Conservation (phyloP, 1,140 invertebrate species). For the Penaeus japonicus region DNA sequence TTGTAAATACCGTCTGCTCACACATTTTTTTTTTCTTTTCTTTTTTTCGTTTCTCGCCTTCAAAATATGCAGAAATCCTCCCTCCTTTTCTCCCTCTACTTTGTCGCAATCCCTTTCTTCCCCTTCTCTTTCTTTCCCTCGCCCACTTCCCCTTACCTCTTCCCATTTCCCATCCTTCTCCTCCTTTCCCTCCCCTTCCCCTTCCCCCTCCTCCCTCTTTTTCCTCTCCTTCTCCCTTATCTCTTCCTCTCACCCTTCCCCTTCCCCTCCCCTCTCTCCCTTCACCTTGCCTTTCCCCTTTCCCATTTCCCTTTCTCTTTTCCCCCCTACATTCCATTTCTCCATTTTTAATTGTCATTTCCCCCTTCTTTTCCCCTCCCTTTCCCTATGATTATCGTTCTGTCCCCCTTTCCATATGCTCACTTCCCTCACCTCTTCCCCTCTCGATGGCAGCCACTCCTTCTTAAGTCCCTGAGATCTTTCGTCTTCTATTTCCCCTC, state of each 20-base stretch:
- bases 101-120: not conserved
- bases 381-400: no score
- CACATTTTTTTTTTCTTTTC: not conserved
- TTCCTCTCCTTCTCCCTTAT: not conserved
- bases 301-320: not conserved
- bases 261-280: not conserved
- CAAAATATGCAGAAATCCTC: not conserved
- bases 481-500: not conserved
- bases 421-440: no score
- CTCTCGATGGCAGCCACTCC: no score
- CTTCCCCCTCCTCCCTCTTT: not conserved
- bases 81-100: not conserved
- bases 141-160: not conserved
- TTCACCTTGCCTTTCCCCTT: no score
- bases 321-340: not conserved
- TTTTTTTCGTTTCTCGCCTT: not conserved
- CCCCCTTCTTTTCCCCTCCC: not conserved
- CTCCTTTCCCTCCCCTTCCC: no score
- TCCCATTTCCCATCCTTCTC: not conserved
- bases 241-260: not conserved
- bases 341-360: not conserved
- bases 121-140: not conserved
- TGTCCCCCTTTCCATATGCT: no score
- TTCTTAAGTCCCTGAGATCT: no score
- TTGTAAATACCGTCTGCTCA: not conserved